A percentile compares a stretch with the other conserved stretches of the same genome.
phyloP scores from a whole-genome alignment of 1,140 invertebrate species.

The Leptopilina clavipes region DNA sequence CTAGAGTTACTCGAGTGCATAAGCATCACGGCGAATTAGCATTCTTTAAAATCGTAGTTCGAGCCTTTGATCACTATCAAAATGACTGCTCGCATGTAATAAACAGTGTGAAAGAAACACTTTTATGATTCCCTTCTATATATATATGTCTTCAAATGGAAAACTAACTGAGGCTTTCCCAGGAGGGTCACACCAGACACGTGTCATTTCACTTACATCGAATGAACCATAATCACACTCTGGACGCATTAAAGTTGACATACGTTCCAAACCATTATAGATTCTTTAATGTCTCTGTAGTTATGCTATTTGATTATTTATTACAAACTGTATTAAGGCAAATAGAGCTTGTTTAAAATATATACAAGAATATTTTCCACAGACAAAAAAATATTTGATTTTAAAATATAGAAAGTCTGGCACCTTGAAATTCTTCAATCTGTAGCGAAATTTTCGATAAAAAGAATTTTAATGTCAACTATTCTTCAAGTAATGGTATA shows the following conservation, averaged over 20 bases:
- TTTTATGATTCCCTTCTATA: not conserved
- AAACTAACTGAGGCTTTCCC: slow-evolving; percentile 20
- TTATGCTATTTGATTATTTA: not conserved
- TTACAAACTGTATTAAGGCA: no score
- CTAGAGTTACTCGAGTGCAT: slow-evolving; percentile 2
- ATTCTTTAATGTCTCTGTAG: not conserved
- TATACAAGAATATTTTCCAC: no score
- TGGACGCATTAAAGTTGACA: slow-evolving; percentile 4
- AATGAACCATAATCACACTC: slow-evolving; percentile 7
- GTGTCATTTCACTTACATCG: slow-evolving; percentile 9
- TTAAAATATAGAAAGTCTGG: no score
- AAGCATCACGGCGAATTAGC: not conserved
- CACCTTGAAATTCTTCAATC: no score
- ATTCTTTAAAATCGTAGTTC: slow-evolving; percentile 3
- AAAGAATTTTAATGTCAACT: no score
- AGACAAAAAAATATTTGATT: no score
- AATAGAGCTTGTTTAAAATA: no score
- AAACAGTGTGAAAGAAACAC: slow-evolving; percentile 14
- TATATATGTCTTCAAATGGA: not conserved
- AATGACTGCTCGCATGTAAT: slow-evolving; percentile 2
- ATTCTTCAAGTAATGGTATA: no score
- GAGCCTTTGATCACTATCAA: slow-evolving; percentile 6
- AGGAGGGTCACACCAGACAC: not conserved
- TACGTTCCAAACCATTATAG: slow-evolving; percentile 11
- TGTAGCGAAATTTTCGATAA: no score